Evolutionary conservation across 1,140 invertebrate genomes (phyloP).

Genomic region (Euglossa dilemma): DNA sequence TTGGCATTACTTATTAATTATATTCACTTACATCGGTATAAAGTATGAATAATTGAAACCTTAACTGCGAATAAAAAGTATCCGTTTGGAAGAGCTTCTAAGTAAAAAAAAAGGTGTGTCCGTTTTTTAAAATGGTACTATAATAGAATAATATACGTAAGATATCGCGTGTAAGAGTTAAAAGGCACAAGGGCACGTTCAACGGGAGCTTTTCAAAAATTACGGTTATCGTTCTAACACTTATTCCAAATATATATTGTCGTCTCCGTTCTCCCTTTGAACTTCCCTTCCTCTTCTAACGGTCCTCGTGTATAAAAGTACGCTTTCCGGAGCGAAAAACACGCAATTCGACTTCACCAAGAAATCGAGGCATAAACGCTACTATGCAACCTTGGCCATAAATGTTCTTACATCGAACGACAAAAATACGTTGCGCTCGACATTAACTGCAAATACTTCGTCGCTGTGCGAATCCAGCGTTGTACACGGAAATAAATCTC

Average conservation of each 20-base stretch:
- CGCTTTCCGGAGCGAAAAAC: conserved; percentile 60
- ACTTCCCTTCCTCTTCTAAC: conserved; percentile 48
- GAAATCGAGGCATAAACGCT: conserved; percentile 51
- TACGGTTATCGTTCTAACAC: conserved; percentile 51
- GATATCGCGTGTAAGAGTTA: background rate
- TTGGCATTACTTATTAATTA: background rate
- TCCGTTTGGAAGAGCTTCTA: background rate
- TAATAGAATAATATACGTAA: background rate
- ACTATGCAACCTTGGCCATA: conserved; percentile 50
- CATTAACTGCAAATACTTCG: conserved; percentile 15
- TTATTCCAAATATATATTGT: conserved; percentile 63
- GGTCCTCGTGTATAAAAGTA: conserved; percentile 8
- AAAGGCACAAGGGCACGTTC: conserved; percentile 38
- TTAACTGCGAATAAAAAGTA: background rate
- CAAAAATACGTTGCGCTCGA: conserved; percentile 41
- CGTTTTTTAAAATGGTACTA: background rate
- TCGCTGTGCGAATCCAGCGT: conserved; percentile 50
- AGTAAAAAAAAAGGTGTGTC: background rate
- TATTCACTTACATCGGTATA: background rate
- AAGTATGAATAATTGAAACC: background rate
- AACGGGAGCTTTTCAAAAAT: conserved; percentile 49
- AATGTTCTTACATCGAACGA: conserved; percentile 55
- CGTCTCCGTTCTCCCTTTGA: conserved; percentile 56
- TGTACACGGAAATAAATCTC: conserved; percentile 55
- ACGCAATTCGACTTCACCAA: conserved; percentile 49